A percentile compares a stretch with the other conserved stretches of the same genome.
These are phyloP conservation scores for Micrasema longulum DNA, from an alignment of 1,140 invertebrate species.

Conservation along the genomic window DNA sequence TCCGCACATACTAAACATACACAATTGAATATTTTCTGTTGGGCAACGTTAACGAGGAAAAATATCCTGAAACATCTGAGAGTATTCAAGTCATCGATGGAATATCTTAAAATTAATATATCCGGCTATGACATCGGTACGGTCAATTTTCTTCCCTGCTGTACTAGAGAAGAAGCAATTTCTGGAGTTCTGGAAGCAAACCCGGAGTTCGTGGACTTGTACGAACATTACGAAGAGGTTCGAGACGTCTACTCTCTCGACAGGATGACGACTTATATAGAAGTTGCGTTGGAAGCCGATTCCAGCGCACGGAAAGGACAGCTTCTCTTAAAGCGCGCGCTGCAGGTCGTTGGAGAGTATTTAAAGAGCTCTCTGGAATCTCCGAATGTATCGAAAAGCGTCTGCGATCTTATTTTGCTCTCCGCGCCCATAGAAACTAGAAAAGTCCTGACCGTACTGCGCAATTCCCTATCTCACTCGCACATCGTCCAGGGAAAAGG, in stretches of 20 bases:
- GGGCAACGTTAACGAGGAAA: neutral
- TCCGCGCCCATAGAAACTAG: neutral
- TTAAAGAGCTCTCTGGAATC: constrained; percentile 15
- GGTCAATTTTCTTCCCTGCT: neutral
- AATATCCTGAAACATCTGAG: neutral
- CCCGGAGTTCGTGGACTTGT: constrained; percentile 3
- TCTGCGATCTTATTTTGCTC: constrained; percentile 11
- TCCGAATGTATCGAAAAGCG: neutral
- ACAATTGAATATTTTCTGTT: constrained; percentile 4
- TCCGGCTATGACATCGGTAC: neutral
- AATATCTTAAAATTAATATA: neutral
- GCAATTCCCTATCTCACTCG: constrained; percentile 18
- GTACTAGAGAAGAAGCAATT: neutral
- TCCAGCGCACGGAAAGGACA: neutral
- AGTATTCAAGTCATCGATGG: neutral
- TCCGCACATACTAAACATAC: neutral
- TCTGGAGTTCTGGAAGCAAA: neutral
- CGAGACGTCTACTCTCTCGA: constrained; percentile 11
- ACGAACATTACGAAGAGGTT: constrained; percentile 5
- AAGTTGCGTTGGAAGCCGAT: neutral
- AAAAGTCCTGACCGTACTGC: neutral
- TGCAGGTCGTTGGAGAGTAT: constrained; percentile 4
- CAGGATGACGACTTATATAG: constrained; percentile 1
- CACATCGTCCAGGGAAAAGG: neutral
- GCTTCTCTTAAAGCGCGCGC: neutral